Evolutionary conservation across 2,797 vertebrate species (phyloP), one percentile per base, ranked within the genome.

Genomic region (Diglossa cyanea): DNA sequence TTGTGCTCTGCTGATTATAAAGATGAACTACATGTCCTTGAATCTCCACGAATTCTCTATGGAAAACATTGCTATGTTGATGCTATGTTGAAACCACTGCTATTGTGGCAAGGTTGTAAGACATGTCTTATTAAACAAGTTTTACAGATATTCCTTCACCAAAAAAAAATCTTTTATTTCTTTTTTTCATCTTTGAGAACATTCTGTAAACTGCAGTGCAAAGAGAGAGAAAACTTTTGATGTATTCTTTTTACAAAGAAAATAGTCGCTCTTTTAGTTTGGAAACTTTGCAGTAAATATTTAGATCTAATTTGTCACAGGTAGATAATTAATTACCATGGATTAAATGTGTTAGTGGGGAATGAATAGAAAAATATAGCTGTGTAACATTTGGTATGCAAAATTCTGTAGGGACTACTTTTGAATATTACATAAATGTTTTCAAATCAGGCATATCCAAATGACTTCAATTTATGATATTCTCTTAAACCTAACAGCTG

Each of bases 401-500:
- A 90, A 96, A 94, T 96, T 95, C 96, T 97, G 86, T 51, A 78
- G 95, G 95, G 96, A 95, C 72, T 75, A 87, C 83, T 98, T 97
- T 55, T 96, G 58, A 92, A 94, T 90, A 90, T 90, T 96, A 82
- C 81, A 95, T 85, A 96, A 84, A 97, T 87, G 33, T 95, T 97
- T 96, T 96, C 55, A 94, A 85, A 96, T 88, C 81, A 97, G 82
- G 37, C 50, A 94, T 76, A 94, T 96, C 50, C 67, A 97, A 97
- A 96, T 94, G 61, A 81, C 91, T 97, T 93, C 96, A 98, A 97
- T 98, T 97, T 96, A 98, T 95, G 93, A 97, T 98, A 98, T 97
- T 98, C 96, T 97, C 96, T 98, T 97, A 97, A 97, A 98, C 75
- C 95, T 98, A 98, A 98, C 98, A 99, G 97, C 98, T 98, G 98